phyloP scores from a whole-genome alignment of 2,888 invertebrate genomes.

The Capitulum mitella region DNA sequence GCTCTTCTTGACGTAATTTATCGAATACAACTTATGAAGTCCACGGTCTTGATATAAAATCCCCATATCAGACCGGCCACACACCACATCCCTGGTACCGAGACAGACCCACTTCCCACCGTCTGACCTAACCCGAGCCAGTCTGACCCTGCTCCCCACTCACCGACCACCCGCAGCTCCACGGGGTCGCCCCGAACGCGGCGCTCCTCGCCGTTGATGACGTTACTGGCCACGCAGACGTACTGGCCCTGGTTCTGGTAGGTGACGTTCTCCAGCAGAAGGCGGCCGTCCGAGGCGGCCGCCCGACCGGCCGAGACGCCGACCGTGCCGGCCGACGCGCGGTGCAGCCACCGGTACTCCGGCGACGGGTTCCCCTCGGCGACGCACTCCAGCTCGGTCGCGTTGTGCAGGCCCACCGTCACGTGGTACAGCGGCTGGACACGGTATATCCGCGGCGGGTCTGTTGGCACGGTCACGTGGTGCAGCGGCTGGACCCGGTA shows the following conservation, averaged over 20 bases:
- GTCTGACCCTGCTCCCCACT: not conserved
- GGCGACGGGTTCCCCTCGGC: conserved; percentile 82
- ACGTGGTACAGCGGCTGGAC: conserved; percentile 52
- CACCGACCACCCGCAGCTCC: conserved; percentile 70
- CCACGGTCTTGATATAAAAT: not conserved
- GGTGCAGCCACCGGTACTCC: conserved; percentile 62
- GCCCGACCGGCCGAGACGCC: too few relatives aligned
- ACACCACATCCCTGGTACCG: too few relatives aligned
- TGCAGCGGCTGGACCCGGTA: conserved; percentile 43
- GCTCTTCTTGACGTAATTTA: too few relatives aligned
- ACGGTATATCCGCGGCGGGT: conserved; percentile 36
- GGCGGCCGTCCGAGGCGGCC: conserved; percentile 55
- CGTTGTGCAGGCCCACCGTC: conserved; percentile 71
- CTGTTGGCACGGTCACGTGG: conserved; percentile 50
- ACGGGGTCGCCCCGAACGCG: conserved; percentile 49
- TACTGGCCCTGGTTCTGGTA: conserved; percentile 39
- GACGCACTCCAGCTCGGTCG: conserved; percentile 71
- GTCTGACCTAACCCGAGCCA: not conserved
- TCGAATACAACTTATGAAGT: too few relatives aligned
- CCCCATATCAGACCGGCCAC: too few relatives aligned
- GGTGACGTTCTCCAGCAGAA: conserved; percentile 33
- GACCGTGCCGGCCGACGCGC: conserved; percentile 37
- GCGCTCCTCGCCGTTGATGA: conserved; percentile 38
- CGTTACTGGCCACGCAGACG: conserved; percentile 39
- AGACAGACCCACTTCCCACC: too few relatives aligned